Conservation (phyloP, 2,113 vertebrate species). For the Mugil cephalus region DNA sequence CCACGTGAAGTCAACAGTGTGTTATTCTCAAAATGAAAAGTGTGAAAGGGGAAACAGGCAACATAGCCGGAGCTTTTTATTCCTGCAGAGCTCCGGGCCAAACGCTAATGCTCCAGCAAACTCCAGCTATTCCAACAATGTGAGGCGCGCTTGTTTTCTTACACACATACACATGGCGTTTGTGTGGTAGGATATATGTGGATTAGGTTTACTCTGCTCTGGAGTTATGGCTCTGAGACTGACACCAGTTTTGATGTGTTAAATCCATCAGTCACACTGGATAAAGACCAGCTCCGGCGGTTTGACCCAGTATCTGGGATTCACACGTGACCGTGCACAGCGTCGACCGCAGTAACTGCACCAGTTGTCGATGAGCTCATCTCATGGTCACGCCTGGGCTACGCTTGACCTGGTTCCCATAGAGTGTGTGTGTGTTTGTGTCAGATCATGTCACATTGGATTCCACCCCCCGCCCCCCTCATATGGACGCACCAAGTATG, state of each 20-base stretch:
- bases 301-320: conserved; percentile 39
- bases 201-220: conserved; percentile 39
- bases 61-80: conserved; percentile 5
- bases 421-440: conserved; percentile 1
- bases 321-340: conserved; percentile 4
- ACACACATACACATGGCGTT: not conserved
- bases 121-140: conserved; percentile 56
- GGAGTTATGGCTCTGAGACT: conserved; percentile 2
- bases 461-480: not conserved
- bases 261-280: conserved; percentile 27
- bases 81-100: conserved; percentile 19
- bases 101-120: conserved; percentile 44
- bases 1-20: conserved; percentile 1
- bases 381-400: conserved; percentile 38
- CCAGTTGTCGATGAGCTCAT: conserved; percentile 67
- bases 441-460: conserved; percentile 47
- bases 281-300: conserved; percentile 15
- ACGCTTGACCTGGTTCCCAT: conserved; percentile 64
- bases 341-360: conserved; percentile 37
- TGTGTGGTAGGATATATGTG: conserved; percentile 4
- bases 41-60: not conserved
- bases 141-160: conserved; percentile 22
- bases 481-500: not conserved
- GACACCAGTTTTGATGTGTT: conserved; percentile 15
- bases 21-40: not conserved